Conservation (phyloP, 1,140 invertebrate genomes). For the Maniola jurtina region DNA sequence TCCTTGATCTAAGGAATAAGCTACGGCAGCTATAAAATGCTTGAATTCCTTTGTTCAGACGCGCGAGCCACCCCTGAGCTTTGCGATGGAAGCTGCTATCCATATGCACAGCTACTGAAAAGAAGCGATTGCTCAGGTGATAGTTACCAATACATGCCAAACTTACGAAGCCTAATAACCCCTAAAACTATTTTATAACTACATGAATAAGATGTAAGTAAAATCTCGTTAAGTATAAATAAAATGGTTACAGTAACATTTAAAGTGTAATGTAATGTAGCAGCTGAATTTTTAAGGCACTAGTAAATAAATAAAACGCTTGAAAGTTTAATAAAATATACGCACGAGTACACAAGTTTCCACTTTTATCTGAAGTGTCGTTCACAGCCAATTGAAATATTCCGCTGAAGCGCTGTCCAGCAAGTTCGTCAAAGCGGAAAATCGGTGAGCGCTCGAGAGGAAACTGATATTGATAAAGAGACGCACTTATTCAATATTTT, state of each 20-base stretch:
- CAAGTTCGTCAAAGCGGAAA: constrained; percentile 53
- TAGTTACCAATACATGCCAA: too few species aligned
- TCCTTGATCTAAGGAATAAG: too few species aligned
- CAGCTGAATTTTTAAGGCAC: constrained; percentile 10
- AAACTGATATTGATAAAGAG: constrained; percentile 36
- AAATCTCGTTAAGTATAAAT: not conserved
- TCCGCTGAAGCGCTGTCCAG: constrained; percentile 45
- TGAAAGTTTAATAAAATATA: constrained; percentile 59
- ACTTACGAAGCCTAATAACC: too few species aligned
- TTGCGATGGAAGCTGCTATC: too few species aligned
- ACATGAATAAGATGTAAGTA: not conserved
- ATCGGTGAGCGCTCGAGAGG: constrained; percentile 37
- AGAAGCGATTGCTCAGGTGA: too few species aligned
- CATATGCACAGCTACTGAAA: too few species aligned
- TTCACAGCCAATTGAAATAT: constrained; percentile 50
- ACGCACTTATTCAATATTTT: constrained; percentile 4
- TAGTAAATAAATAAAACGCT: constrained; percentile 42
- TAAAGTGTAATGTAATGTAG: constrained; percentile 5
- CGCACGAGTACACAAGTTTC: constrained; percentile 52
- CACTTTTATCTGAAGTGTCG: constrained; percentile 55
- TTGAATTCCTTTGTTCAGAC: too few species aligned
- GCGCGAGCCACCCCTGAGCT: too few species aligned
- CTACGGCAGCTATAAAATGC: too few species aligned
- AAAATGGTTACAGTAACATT: not conserved
- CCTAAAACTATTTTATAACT: too few species aligned